Evolutionary conservation across 2,797 vertebrate genomes (phyloP).

Genomic region (Simalia tracyae): DNA sequence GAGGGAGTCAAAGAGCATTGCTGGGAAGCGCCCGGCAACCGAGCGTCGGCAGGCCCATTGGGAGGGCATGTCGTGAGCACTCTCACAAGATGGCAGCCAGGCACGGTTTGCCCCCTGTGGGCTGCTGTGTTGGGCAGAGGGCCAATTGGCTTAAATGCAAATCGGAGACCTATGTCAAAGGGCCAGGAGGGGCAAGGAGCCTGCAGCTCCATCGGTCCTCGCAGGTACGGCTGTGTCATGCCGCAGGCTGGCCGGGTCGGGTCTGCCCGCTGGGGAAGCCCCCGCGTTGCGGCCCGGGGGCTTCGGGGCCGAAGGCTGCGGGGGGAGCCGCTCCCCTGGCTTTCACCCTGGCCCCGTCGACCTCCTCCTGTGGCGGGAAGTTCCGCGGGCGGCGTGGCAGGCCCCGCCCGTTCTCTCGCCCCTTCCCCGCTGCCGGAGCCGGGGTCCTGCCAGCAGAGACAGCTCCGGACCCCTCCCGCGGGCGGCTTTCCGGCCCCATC

Average conservation of each 20-base stretch:
- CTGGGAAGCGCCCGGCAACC: neutral
- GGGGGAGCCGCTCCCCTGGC: neutral
- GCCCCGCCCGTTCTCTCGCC: neutral
- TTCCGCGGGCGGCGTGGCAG: neutral
- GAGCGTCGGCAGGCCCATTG: neutral
- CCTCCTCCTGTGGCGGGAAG: neutral
- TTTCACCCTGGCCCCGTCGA: too few species aligned
- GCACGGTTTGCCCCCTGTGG: too few species aligned
- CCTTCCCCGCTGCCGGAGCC: neutral
- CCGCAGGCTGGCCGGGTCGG: too few species aligned
- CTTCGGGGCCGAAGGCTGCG: too few species aligned
- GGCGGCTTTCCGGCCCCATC: conserved; percentile 10
- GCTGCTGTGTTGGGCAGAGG: neutral
- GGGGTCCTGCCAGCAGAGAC: neutral
- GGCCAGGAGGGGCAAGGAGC: neutral
- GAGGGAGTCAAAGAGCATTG: neutral
- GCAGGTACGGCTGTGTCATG: neutral
- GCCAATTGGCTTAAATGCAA: too few species aligned
- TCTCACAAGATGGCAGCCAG: neutral
- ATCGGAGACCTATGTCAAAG: neutral
- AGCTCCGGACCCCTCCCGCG: neutral
- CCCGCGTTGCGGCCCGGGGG: too few species aligned
- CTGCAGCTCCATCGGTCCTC: too few species aligned
- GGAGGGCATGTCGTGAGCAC: neutral
- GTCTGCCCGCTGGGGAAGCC: too few species aligned